Evolutionary conservation across 2,888 invertebrate species (phyloP).

Genomic region (Dryobotodes eremita): DNA sequence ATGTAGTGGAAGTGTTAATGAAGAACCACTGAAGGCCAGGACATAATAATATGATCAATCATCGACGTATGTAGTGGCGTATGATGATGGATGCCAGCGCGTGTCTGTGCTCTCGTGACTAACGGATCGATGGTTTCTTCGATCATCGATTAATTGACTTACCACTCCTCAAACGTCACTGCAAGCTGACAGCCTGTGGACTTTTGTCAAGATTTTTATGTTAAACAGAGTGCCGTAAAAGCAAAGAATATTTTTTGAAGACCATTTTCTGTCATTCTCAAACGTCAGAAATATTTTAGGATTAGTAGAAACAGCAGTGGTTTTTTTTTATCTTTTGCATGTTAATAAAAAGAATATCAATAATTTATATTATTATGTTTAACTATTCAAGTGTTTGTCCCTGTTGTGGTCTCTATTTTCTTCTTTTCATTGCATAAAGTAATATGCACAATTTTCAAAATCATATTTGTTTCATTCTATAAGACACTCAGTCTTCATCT

Average conservation of each 20-base stretch:
- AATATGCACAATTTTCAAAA: conserved; percentile 36
- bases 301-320: conserved; percentile 13
- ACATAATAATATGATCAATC: conserved; percentile 67
- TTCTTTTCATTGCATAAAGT: conserved; percentile 56
- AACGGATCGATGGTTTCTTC: conserved; percentile 65
- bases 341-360: conserved; percentile 41
- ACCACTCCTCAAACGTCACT: conserved; percentile 80
- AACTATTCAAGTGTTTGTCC: conserved; percentile 25
- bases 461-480: conserved; percentile 32
- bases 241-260: conserved; percentile 2
- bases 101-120: conserved; percentile 71
- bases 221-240: conserved; percentile 32
- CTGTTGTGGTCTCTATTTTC: conserved; percentile 58
- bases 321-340: conserved; percentile 61
- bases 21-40: conserved; percentile 54
- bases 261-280: conserved; percentile 18
- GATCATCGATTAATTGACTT: conserved; percentile 80
- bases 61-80: conserved; percentile 48
- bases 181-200: conserved; percentile 64
- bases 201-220: conserved; percentile 53
- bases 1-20: conserved; percentile 37
- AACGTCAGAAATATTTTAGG: conserved; percentile 16
- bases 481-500: background rate
- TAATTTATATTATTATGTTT: conserved; percentile 32
- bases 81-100: conserved; percentile 71